phyloP scores from a whole-genome alignment of 2,888 invertebrate genomes.

The Baronia brevicornis region DNA sequence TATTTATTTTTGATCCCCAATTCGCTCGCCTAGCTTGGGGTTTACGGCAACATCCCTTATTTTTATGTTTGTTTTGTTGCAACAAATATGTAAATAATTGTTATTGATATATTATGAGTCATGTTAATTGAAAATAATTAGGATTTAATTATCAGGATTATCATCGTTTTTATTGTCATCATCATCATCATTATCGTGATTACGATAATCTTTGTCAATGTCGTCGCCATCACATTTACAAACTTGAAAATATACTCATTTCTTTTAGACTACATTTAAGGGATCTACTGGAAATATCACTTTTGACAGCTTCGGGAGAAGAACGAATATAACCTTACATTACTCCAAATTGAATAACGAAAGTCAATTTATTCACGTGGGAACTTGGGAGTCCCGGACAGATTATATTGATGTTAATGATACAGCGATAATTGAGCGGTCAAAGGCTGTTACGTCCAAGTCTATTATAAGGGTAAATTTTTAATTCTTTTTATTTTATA shows the following conservation, averaged over 20 bases:
- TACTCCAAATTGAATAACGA: slow-evolving; percentile 65
- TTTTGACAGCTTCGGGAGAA: slow-evolving; percentile 80
- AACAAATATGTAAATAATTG: too few relatives aligned
- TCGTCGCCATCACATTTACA: background rate
- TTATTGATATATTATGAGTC: too few relatives aligned
- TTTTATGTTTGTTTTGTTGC: too few relatives aligned
- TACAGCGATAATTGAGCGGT: slow-evolving; percentile 39
- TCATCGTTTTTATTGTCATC: too few relatives aligned
- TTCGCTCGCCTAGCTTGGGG: too few relatives aligned
- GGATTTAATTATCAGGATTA: too few relatives aligned
- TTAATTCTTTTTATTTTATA: background rate
- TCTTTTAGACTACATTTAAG: slow-evolving; percentile 58
- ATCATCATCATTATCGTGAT: too few relatives aligned
- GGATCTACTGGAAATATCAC: slow-evolving; percentile 81
- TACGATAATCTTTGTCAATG: too few relatives aligned
- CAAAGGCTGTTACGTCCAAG: slow-evolving; percentile 50
- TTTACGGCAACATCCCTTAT: too few relatives aligned
- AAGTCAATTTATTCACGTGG: slow-evolving; percentile 72
- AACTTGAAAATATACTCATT: slow-evolving; percentile 7
- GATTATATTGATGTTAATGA: slow-evolving; percentile 37
- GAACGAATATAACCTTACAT: slow-evolving; percentile 76
- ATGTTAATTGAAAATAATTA: too few relatives aligned
- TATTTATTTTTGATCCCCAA: too few relatives aligned
- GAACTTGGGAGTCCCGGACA: slow-evolving; percentile 69
- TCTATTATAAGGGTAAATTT: slow-evolving; percentile 76